Conservation (phyloP, 2,888 invertebrate genomes). For the Apodemia hepburni region DNA sequence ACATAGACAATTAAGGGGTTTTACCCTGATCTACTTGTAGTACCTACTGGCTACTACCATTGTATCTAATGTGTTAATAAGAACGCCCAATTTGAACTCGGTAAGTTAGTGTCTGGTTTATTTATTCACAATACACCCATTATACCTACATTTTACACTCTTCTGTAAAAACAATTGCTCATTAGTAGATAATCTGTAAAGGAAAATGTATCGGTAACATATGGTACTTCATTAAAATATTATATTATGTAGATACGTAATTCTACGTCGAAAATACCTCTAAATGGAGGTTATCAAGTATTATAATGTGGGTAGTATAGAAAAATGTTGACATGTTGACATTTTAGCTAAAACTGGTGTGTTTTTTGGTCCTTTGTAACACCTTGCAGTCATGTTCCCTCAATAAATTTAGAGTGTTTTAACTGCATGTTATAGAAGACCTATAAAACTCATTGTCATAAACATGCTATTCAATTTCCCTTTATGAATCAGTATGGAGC, state of each 20-base stretch:
- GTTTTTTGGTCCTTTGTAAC: conserved; percentile 5
- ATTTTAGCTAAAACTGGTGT: conserved; percentile 3
- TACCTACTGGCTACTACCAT: no score
- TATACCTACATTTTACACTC: no score
- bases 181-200: no score
- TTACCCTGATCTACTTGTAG: no score
- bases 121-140: no score
- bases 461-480: neutral
- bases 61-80: no score
- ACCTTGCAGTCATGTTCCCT: neutral
- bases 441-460: conserved; percentile 1
- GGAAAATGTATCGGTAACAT: no score
- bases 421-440: conserved; percentile 7
- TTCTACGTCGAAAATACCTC: conserved; percentile 2
- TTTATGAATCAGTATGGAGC: neutral
- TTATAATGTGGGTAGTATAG: conserved; percentile 8
- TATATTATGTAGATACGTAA: neutral
- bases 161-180: no score
- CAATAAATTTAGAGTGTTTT: neutral
- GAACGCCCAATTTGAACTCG: no score
- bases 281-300: neutral
- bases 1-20: no score
- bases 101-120: no score
- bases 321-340: conserved; percentile 2
- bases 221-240: no score